Percentiles rank a stretch among this genome's conserved stretches.
Evolutionary conservation across 2,888 invertebrate species (phyloP).

Genomic region (Isoperla grammatica): DNA sequence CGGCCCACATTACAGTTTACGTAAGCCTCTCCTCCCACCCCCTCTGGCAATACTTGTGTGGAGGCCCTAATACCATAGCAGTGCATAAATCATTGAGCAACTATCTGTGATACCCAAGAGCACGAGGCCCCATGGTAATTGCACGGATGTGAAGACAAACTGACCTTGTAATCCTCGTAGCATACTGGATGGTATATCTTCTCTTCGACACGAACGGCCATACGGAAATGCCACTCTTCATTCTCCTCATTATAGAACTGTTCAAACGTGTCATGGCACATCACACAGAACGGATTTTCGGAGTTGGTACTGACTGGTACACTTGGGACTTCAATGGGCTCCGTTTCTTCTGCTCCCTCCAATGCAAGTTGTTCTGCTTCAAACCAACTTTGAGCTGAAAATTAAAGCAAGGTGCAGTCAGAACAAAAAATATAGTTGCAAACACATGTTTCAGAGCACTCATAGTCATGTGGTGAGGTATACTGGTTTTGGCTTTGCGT

Average conservation of each 20-base stretch:
- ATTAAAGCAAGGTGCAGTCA: too few species aligned
- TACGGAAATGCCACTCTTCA: slow-evolving; percentile 93
- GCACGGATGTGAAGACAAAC: too few species aligned
- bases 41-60: too few species aligned
- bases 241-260: slow-evolving; percentile 95
- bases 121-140: too few species aligned
- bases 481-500: too few species aligned
- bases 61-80: too few species aligned
- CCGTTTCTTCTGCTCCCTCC: slow-evolving; percentile 51
- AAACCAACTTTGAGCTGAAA: slow-evolving; percentile 78
- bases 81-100: too few species aligned
- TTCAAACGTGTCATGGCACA: slow-evolving; percentile 90
- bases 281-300: slow-evolving; percentile 67
- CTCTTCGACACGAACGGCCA: slow-evolving; percentile 70
- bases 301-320: slow-evolving; percentile 64
- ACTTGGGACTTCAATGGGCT: slow-evolving; percentile 58
- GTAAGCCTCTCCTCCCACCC: too few species aligned
- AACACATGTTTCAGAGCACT: too few species aligned
- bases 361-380: slow-evolving; percentile 63
- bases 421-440: neutral
- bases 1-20: too few species aligned
- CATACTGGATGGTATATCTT: slow-evolving; percentile 85
- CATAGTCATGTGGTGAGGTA: too few species aligned
- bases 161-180: slow-evolving; percentile 77
- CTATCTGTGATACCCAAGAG: too few species aligned